These are phyloP conservation scores for Hydrochoerus hydrochaeris DNA, from an alignment of 2,113 vertebrate species.

Conservation along the genomic window DNA sequence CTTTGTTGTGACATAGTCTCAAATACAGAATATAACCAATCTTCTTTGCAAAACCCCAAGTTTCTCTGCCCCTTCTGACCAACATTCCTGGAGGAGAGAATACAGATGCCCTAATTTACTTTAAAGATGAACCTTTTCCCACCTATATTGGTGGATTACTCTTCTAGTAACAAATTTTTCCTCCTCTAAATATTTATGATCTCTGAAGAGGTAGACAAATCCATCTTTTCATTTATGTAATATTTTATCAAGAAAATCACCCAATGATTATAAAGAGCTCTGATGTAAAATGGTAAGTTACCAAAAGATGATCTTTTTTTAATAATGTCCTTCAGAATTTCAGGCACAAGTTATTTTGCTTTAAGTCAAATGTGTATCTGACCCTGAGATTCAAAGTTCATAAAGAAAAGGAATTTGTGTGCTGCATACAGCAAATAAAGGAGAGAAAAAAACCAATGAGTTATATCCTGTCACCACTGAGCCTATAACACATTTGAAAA, in stretches of 20 bases:
- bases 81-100: background rate
- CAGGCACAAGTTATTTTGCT: background rate
- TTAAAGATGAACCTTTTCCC: background rate
- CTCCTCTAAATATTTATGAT: background rate
- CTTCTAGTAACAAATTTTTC: background rate
- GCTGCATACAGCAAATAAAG: background rate
- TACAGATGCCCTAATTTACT: background rate
- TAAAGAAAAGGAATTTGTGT: background rate
- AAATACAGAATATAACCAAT: background rate
- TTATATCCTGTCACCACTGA: background rate
- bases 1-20: background rate
- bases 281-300: background rate
- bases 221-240: background rate
- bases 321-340: background rate
- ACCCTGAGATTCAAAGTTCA: background rate
- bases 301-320: background rate
- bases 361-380: background rate
- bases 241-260: constrained; percentile 4
- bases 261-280: background rate
- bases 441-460: background rate
- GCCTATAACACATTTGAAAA: background rate
- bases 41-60: constrained; percentile 1
- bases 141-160: constrained; percentile 2
- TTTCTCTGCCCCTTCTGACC: background rate
- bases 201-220: background rate